A percentile compares a stretch with the other conserved stretches of the same genome.
These are phyloP conservation scores for Lophotriccus pileatus DNA, from an alignment of 2,797 vertebrate species.

Conservation along the genomic window DNA sequence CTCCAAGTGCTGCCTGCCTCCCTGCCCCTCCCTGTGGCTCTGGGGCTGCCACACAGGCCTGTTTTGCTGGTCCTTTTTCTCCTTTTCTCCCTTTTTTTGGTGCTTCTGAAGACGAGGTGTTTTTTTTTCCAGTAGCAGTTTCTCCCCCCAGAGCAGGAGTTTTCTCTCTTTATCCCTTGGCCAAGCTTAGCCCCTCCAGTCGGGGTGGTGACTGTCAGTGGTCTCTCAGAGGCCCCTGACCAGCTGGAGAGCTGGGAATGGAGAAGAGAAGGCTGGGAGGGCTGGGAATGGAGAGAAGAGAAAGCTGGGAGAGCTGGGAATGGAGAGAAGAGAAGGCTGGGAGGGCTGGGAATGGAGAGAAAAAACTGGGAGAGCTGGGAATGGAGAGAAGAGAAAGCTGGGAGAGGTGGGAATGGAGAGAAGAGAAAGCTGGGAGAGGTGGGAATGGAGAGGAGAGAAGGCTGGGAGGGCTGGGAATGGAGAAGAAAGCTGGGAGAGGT, in stretches of 20 bases:
- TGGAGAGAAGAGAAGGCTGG: no score
- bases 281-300: no score
- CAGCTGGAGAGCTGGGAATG: not conserved
- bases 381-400: no score
- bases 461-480: no score
- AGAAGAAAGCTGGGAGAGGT: no score
- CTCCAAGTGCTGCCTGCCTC: not conserved
- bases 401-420: no score
- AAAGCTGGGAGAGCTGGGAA: no score
- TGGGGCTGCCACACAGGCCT: not conserved
- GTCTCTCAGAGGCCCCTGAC: not conserved
- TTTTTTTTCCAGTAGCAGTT: not conserved
- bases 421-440: no score
- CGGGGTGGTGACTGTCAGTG: not conserved
- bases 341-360: no score
- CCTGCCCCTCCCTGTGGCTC: not conserved
- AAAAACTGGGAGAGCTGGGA: no score
- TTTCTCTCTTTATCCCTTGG: not conserved
- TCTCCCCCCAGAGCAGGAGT: not conserved
- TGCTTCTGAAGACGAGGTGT: not conserved
- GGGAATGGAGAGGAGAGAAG: no score
- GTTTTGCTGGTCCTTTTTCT: not conserved
- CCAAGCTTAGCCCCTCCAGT: not conserved
- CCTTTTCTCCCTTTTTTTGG: not conserved
- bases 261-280: no score